Conservation (phyloP, 2,797 vertebrate species). For the Decapterus maruadsi region DNA sequence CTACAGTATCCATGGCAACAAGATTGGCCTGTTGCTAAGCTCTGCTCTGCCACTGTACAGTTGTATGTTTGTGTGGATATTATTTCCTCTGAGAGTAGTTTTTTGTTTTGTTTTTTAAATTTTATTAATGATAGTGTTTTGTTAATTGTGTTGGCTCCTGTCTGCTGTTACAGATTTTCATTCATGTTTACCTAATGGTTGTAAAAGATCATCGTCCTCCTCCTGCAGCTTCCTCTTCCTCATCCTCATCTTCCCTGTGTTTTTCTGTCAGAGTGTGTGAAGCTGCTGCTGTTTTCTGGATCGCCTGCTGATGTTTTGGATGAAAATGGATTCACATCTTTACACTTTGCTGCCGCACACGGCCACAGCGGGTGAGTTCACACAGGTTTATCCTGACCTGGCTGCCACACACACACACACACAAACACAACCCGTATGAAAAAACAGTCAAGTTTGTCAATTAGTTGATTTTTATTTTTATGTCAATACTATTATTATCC, state of each 20-base stretch:
- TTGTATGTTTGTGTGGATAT: background rate
- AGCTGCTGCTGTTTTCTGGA: slow-evolving; percentile 94
- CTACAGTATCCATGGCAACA: slow-evolving; percentile 22
- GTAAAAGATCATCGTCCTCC: too few species aligned
- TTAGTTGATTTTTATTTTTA: too few species aligned
- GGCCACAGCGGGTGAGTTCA: slow-evolving; percentile 89
- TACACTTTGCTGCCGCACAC: slow-evolving; percentile 92
- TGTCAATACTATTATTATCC: too few species aligned
- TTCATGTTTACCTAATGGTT: background rate
- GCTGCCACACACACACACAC: background rate
- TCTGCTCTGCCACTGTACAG: background rate
- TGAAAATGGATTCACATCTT: slow-evolving; percentile 93
- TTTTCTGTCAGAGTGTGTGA: slow-evolving; percentile 90
- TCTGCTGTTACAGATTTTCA: background rate
- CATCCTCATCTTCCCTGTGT: background rate
- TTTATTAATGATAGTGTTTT: background rate
- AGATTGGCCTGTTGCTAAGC: background rate
- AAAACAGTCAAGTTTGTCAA: too few species aligned
- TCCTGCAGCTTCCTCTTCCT: background rate
- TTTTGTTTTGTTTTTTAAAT: background rate
- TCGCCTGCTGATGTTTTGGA: slow-evolving; percentile 90
- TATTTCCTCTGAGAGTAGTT: background rate
- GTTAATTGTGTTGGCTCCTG: too few species aligned
- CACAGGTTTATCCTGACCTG: background rate
- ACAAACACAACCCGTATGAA: background rate